These are phyloP conservation scores for Hyalella azteca DNA, from an alignment of 2,888 invertebrate species.

Conservation along the genomic window DNA sequence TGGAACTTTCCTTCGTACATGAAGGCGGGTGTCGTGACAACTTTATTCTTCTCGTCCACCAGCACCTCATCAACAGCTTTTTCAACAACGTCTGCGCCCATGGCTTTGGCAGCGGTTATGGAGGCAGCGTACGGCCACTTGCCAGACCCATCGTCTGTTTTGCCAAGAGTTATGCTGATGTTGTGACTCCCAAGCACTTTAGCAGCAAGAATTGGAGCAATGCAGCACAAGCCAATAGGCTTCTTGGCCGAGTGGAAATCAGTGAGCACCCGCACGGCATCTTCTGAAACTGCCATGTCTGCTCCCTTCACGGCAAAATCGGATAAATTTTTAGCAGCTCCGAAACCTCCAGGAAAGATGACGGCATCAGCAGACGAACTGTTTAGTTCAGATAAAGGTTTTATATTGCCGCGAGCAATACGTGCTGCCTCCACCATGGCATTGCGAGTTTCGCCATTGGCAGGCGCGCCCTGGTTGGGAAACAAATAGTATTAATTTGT, in stretches of 20 bases:
- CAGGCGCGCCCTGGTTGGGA: slow-evolving; percentile 59
- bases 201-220: slow-evolving; percentile 67
- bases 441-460: slow-evolving; percentile 63
- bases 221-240: slow-evolving; percentile 68
- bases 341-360: slow-evolving; percentile 70
- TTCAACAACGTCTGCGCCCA: slow-evolving; percentile 65
- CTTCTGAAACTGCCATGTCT: slow-evolving; percentile 63
- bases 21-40: slow-evolving; percentile 69
- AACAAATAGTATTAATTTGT: too few relatives aligned
- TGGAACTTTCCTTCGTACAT: slow-evolving; percentile 67
- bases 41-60: slow-evolving; percentile 65
- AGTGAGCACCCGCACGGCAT: slow-evolving; percentile 65
- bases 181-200: slow-evolving; percentile 62
- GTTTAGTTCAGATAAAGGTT: slow-evolving; percentile 62
- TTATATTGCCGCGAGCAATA: slow-evolving; percentile 65
- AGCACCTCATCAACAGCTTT: slow-evolving; percentile 64
- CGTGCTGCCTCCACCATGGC: slow-evolving; percentile 68
- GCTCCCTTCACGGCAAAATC: slow-evolving; percentile 67
- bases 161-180: slow-evolving; percentile 64
- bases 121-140: slow-evolving; percentile 67
- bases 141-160: slow-evolving; percentile 62
- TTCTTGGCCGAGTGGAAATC: slow-evolving; percentile 66
- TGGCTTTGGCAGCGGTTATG: slow-evolving; percentile 64
- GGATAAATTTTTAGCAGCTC: slow-evolving; percentile 68
- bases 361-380: slow-evolving; percentile 65